Percentiles rank a stretch among this genome's conserved stretches.
These are phyloP conservation scores for Hydractinia echinata DNA, from an alignment of 30 jellyfish, hydroid and myxozoan genomes.

Conservation along the genomic window DNA sequence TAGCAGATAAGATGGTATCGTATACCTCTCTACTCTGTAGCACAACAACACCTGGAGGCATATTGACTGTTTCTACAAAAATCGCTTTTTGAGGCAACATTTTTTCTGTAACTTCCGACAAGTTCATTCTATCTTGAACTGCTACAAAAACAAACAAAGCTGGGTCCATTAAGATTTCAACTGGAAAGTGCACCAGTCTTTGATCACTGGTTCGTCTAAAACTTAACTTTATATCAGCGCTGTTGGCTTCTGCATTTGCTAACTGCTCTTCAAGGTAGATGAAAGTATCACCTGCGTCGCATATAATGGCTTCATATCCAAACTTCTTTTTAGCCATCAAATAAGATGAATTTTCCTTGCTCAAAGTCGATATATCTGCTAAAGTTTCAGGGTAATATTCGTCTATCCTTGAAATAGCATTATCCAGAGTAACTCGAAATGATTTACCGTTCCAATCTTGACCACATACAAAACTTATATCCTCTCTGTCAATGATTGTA, in stretches of 20 bases:
- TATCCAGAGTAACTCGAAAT: constrained; percentile 10
- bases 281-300: background rate
- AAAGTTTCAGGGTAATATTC: background rate
- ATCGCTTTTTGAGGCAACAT: constrained; percentile 20
- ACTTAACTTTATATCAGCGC: background rate
- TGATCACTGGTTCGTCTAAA: background rate
- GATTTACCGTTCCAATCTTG: constrained; percentile 18
- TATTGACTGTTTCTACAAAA: background rate
- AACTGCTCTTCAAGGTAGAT: background rate
- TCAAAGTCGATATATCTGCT: background rate
- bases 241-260: background rate
- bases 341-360: background rate
- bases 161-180: background rate
- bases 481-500: background rate
- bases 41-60: constrained; percentile 13
- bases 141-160: constrained; percentile 12
- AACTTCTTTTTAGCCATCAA: background rate
- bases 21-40: background rate
- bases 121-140: background rate
- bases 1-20: constrained; percentile 16
- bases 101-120: background rate
- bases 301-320: background rate
- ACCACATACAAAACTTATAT: constrained; percentile 12
- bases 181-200: background rate
- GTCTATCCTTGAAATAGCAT: background rate